Evolutionary conservation across 2,113 vertebrate species (phyloP), one percentile per base, ranked within the genome.

Genomic region (Vulpes ferrilata): DNA sequence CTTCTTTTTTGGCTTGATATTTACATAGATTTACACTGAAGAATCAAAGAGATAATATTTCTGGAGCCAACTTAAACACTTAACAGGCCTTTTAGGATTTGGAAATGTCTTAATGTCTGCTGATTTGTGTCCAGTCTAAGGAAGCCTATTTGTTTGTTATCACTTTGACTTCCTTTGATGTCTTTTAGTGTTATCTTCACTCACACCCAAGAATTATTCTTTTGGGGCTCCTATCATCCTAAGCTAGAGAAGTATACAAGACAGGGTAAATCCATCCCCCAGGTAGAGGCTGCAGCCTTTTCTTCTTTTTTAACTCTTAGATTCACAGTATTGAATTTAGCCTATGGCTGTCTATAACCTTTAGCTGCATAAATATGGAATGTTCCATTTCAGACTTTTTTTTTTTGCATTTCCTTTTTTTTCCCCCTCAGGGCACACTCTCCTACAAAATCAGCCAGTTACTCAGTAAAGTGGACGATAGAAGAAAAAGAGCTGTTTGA

Each of bases 401-500:
- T 35, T 97, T 91, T 98, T 96, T 92, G 90, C 92, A 95, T 96
- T 97, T 96, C 86, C 93, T 97, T 88, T 79, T 88, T 79, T 96
- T 16, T 82, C 79, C 92, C 95, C 89, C 25, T 92, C 69, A 99
- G 99, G 97, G 84, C 98, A 76, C 98, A 98, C 20, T 99, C 98
- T 2, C 98, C 99, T 93, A 91, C 98, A 60, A 99, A 99, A 98
- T 93, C 99, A 93, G 97, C 99, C 69, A 98, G 97, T 55, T 97
- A 97, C 84, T 98, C 99, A 17, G 95, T 99, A 57, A 99, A 99
- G 85, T 99, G 99, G 99, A 99, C 99, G 4, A 83, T 98, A 91
- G 99, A 99, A 98, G 99, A 99, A 97, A 99, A 99, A 98, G 99
- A 99, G 8, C 98, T 99, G 35, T 99, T 99, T 99, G 99, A 99